A percentile compares a stretch with the other conserved stretches of the same genome.
phyloP scores from a whole-genome alignment of 2,888 invertebrate genomes.

The Melieria omissa region DNA sequence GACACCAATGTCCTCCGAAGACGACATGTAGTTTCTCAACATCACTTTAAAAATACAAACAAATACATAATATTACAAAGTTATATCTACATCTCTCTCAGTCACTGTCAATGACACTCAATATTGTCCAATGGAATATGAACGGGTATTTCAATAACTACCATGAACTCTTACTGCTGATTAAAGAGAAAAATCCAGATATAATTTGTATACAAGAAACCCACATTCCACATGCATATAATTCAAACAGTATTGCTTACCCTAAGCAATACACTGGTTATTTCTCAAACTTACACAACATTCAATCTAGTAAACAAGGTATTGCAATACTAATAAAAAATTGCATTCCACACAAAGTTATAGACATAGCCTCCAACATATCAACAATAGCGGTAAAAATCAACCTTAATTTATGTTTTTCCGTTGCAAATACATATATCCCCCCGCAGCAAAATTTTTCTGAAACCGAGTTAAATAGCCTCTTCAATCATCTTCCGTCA shows the following conservation, averaged over 20 bases:
- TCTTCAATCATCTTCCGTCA: not conserved
- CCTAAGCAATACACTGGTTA: not conserved
- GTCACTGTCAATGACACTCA: constrained; percentile 11
- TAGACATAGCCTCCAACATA: too few relatives aligned
- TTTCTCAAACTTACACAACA: not conserved
- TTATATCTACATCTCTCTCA: not conserved
- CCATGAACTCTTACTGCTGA: constrained; percentile 8
- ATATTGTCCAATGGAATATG: constrained; percentile 24
- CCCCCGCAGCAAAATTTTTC: constrained; percentile 6
- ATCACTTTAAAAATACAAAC: too few relatives aligned
- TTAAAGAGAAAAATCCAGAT: constrained; percentile 11
- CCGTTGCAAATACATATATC: not conserved
- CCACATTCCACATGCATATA: not conserved
- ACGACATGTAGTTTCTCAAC: too few relatives aligned
- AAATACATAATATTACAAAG: too few relatives aligned
- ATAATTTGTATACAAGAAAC: constrained; percentile 26
- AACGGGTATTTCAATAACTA: constrained; percentile 27
- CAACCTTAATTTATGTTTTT: not conserved
- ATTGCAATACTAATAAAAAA: not conserved
- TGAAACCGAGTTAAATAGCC: constrained; percentile 1
- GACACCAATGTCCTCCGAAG: too few relatives aligned
- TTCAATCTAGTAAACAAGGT: not conserved
- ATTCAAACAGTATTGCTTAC: not conserved
- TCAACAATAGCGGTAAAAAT: too few relatives aligned
- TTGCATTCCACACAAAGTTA: too few relatives aligned